Base-by-base conservation (phyloP, 2,888 invertebrate genomes). In the Dryobota labecula region DNA sequence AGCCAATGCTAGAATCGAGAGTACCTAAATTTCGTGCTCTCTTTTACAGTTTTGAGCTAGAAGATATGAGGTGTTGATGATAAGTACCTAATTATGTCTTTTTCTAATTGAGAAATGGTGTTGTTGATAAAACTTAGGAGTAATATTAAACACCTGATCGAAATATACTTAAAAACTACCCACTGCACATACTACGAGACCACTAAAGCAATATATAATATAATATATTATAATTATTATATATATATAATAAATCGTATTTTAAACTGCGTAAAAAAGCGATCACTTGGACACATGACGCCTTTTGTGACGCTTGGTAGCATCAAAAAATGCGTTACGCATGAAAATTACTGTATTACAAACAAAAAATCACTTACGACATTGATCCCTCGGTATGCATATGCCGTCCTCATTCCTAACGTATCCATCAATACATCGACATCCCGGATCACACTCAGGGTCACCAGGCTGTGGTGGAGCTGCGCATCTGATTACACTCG, bases 371-470 rank as follows among this genome's bases (percentile, higher is more conserved):
- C 0, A 73, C 79, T 78, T 43, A 78, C 79, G 58, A 24, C 80
- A 76, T 11, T 79, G 18, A 27, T 85, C 78, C 60, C 78, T 78
- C 0, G 81, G 73, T 9, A 90, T 78, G 68, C 90, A 90, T 1
- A 80, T 43, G 4, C 78, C 85, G 0, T 78, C 20, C 0, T 63
- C 9, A 41, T 89, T 85, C 24, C 85, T 87, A 0, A 82, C 70
- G 45, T 79, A 84, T 20, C 85, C 86, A 15, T 91, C 85, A 15
- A 64, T 61, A 67, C 93, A 93, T 4, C 89, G 76, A 69, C 93
- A 93, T 0, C 84, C 87, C n/a, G 87, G 80, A 7, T 78, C 7
- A 69, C 89, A 88, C 1, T 71, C 68, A 1, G 87, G 78, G 36
- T 88, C 88, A 6, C 91, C 91, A 13, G 84, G 80, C 33, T 86